phyloP scores from a whole-genome alignment of 2,113 vertebrate genomes.

The human region DNA sequence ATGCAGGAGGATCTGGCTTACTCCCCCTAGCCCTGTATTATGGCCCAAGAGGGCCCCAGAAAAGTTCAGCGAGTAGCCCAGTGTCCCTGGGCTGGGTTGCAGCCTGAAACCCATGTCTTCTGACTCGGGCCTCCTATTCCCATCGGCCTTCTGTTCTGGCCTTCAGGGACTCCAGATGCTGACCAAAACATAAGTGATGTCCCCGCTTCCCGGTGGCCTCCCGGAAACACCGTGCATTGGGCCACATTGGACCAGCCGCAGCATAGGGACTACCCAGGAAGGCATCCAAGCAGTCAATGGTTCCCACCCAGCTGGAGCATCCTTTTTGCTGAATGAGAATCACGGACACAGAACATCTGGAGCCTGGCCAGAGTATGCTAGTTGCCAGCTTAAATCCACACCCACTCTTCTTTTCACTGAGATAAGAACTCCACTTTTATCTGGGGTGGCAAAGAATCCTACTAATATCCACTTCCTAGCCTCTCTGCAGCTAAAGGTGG shows the following conservation, averaged over 20 bases:
- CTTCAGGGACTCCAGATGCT: not conserved
- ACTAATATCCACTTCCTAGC: not conserved
- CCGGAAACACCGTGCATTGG: not conserved
- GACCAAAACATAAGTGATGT: not conserved
- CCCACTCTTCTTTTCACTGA: not conserved
- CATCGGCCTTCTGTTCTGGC: not conserved
- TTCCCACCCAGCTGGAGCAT: too few species aligned
- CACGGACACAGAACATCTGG: not conserved
- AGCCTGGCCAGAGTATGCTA: not conserved
- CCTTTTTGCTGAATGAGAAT: not conserved
- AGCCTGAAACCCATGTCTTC: not conserved
- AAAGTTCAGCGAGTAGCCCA: not conserved
- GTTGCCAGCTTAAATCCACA: not conserved
- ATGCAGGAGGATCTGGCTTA: not conserved
- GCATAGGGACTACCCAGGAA: not conserved
- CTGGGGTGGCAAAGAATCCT: not conserved
- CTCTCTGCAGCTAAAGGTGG: not conserved
- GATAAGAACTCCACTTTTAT: not conserved
- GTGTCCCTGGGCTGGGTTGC: not conserved
- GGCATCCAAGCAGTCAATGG: not conserved
- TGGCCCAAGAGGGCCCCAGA: not conserved
- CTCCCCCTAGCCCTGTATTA: not conserved
- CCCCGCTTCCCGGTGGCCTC: not conserved
- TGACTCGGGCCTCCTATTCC: not conserved
- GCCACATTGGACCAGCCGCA: not conserved